These are phyloP conservation scores for Polyergus mexicanus DNA, from an alignment of 1,140 invertebrate genomes.

Conservation along the genomic window DNA sequence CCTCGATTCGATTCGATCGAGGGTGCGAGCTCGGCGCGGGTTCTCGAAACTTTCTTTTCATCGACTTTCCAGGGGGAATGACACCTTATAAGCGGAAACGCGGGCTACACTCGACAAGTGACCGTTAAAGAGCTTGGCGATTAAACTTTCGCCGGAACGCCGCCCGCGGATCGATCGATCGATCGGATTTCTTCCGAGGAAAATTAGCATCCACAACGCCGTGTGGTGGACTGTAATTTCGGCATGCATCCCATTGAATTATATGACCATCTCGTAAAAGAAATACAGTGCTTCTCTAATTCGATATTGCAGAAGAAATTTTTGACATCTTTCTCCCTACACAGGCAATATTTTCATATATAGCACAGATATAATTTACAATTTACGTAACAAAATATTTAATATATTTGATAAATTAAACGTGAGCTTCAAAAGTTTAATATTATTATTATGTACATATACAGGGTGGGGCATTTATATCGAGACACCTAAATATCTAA, in stretches of 20 bases:
- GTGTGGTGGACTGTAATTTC: neutral
- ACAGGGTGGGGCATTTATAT: too few species aligned
- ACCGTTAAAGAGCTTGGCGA: constrained; percentile 60
- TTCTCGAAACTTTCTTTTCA: constrained; percentile 69
- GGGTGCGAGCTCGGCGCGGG: constrained; percentile 55
- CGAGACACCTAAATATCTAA: too few species aligned
- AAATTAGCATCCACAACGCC: neutral
- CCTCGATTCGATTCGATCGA: constrained; percentile 53
- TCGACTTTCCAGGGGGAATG: constrained; percentile 55
- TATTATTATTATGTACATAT: too few species aligned
- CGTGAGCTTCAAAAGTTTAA: neutral
- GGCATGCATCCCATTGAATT: neutral
- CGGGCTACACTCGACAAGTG: constrained; percentile 49
- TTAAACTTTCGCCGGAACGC: constrained; percentile 66
- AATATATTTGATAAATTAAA: neutral
- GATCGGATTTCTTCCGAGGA: constrained; percentile 18
- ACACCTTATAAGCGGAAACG: constrained; percentile 60
- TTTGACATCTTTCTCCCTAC: neutral
- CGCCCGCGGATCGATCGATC: constrained; percentile 8
- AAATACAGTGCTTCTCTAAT: neutral
- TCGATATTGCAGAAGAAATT: neutral
- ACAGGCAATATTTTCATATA: neutral
- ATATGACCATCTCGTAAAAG: neutral
- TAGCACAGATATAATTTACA: neutral
- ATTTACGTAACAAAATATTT: neutral